Evolutionary conservation across 2,888 invertebrate species (phyloP), one percentile per base, ranked within the genome.

Genomic region (Zhuqinia jingwanae): DNA sequence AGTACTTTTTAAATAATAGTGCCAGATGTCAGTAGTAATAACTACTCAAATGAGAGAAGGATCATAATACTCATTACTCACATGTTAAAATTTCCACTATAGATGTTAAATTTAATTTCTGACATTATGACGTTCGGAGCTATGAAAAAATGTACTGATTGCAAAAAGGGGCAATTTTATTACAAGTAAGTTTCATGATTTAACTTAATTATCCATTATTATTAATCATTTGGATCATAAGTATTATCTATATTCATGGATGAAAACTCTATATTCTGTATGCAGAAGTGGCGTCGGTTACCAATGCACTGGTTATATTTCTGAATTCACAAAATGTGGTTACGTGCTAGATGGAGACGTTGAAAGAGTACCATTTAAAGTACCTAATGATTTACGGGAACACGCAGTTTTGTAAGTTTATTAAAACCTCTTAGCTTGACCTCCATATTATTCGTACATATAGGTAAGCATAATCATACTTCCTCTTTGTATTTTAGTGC

Each of bases 51-150:
- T 3, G 8, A 36, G 36, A 36, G 3, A 36, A 36, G 36, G 36
- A 6, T 36, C 3, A 36, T 36, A 8, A 36, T n/a, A n/a, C n/a
- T n/a, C n/a, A n/a, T n/a, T n/a, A 36, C 36, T 36, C 3, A 36
- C 36, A 6, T 68, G 3, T 68, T 65, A 11, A 3, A 20, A 25
- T 81, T 53, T 53, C 22, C 22, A 22, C 45, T 93, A 36, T 91
- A 97, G 96, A 94, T 96, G 82, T 92, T 96, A 83, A 97, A 98
- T 92, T 94, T 94, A 76, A 92, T 98, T 5, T 94, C 96, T 11
- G 99, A 99, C 92, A 94, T 95, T 45, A 95, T 99, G 95, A 94
- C 95, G 0, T 99, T 99, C 93, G 99, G 99, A 42, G 95, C 95
- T 1, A 93, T 97, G 2, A 92, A 94, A 87, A 94, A 94, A 0